A percentile compares a stretch with the other conserved stretches of the same genome.
Evolutionary conservation across 1,140 invertebrate genomes (phyloP).

Genomic region (Platyscapa corneri): DNA sequence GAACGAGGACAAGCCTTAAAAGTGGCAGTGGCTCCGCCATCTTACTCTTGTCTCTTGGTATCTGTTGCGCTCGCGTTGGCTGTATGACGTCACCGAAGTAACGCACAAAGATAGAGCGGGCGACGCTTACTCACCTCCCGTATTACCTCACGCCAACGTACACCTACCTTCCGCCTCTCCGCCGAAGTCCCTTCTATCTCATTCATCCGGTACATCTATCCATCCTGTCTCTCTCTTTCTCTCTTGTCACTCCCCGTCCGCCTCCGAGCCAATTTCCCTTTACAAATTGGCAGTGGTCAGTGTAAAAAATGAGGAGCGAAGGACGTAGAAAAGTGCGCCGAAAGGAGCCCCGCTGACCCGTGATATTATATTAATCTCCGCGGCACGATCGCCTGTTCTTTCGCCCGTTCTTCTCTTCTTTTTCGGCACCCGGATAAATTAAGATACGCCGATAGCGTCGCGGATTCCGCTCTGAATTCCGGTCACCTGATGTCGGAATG

Average conservation of each 20-base stretch:
- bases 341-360: too few species aligned
- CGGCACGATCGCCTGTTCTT: neutral
- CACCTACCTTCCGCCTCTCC: conserved; percentile 11
- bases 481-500: neutral
- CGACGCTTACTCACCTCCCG: conserved; percentile 39
- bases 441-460: neutral
- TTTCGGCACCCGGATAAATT: neutral
- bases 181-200: neutral
- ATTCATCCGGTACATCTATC: neutral
- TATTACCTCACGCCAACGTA: conserved; percentile 42
- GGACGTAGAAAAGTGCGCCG: neutral
- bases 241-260: neutral
- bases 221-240: neutral
- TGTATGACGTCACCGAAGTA: conserved; percentile 24
- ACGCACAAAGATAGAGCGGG: conserved; percentile 14
- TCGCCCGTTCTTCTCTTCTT: too few species aligned
- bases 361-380: neutral
- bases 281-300: neutral
- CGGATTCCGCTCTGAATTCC: neutral
- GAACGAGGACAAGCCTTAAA: conserved; percentile 19
- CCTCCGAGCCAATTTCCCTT: neutral
- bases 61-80: conserved; percentile 7
- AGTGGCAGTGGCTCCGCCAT: neutral
- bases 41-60: conserved; percentile 2
- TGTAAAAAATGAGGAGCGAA: neutral